Evolutionary conservation across 1,140 invertebrate genomes (phyloP).

Genomic region (Ectropis grisescens): DNA sequence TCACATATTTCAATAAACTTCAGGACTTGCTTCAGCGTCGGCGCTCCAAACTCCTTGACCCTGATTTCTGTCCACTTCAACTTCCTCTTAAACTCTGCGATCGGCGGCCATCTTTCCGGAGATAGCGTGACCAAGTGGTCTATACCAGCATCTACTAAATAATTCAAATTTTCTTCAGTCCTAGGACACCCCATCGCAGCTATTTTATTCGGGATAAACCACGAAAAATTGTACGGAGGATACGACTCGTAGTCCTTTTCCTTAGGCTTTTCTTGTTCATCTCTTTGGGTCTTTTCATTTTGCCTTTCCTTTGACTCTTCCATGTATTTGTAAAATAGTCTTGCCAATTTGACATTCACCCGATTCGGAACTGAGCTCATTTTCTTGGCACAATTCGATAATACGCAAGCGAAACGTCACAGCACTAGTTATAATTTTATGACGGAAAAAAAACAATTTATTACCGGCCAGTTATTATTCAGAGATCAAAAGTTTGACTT

Average conservation of each 20-base stretch:
- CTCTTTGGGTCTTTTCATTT: constrained; percentile 3
- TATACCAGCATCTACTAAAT: constrained; percentile 69
- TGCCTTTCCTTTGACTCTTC: constrained; percentile 22
- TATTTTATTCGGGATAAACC: constrained; percentile 57
- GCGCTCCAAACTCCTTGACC: constrained; percentile 77
- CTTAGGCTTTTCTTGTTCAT: constrained; percentile 6
- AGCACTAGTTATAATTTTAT: no score
- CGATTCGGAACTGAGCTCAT: constrained; percentile 38
- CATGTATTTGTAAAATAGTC: constrained; percentile 52
- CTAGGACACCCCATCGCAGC: constrained; percentile 72
- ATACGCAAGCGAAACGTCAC: no score
- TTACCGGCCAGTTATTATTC: no score
- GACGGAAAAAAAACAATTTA: no score
- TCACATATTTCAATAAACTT: constrained; percentile 78
- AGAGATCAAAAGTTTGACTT: no score
- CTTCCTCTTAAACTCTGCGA: constrained; percentile 53
- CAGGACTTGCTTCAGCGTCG: constrained; percentile 75
- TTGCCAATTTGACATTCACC: constrained; percentile 50
- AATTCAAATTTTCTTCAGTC: constrained; percentile 71
- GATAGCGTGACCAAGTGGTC: constrained; percentile 74
- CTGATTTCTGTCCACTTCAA: constrained; percentile 73
- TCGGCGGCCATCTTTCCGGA: constrained; percentile 73
- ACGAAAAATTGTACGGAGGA: constrained; percentile 58
- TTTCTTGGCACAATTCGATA: constrained; percentile 7
- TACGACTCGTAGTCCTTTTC: constrained; percentile 35